A percentile compares a stretch with the other conserved stretches of the same genome.
These are phyloP conservation scores for Cepaea hortensis DNA, from an alignment of 2,888 invertebrate species.

Conservation along the genomic window DNA sequence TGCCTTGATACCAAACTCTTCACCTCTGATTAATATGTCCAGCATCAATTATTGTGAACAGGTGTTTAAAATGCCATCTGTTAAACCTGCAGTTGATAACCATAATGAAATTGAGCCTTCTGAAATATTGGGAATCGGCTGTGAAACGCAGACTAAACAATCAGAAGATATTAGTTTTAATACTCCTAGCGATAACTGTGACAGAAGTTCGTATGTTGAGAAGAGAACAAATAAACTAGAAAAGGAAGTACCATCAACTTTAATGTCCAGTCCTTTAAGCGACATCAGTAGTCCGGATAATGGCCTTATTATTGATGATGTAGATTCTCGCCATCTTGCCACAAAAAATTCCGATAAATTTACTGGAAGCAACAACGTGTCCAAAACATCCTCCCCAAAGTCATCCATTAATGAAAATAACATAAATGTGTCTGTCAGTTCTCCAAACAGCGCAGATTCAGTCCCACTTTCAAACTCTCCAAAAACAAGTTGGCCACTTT, in stretches of 20 bases:
- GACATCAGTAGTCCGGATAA: constrained; percentile 75
- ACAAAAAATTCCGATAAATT: background rate
- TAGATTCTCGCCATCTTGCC: constrained; percentile 51
- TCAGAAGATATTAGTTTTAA: background rate
- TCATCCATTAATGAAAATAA: constrained; percentile 16
- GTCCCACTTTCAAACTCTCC: constrained; percentile 23
- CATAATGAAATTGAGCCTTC: constrained; percentile 49
- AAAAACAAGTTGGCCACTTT: constrained; percentile 24
- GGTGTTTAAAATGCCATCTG: constrained; percentile 67
- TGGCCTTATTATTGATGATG: constrained; percentile 75
- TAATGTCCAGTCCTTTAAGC: constrained; percentile 63
- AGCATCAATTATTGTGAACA: constrained; percentile 46
- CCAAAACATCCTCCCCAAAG: constrained; percentile 39
- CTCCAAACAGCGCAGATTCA: constrained; percentile 20
- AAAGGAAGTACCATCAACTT: background rate
- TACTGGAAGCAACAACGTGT: background rate
- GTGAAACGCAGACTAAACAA: background rate
- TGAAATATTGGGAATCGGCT: background rate
- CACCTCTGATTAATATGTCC: constrained; percentile 1
- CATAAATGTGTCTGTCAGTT: constrained; percentile 13
- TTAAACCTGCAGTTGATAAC: constrained; percentile 55
- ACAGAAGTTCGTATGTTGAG: background rate
- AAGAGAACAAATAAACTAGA: background rate
- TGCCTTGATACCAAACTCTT: constrained; percentile 51
- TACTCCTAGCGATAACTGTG: constrained; percentile 5